Evolutionary conservation across 1,140 invertebrate genomes (phyloP), one percentile per base, ranked within the genome.

Genomic region (Chironomus striatipennis): DNA sequence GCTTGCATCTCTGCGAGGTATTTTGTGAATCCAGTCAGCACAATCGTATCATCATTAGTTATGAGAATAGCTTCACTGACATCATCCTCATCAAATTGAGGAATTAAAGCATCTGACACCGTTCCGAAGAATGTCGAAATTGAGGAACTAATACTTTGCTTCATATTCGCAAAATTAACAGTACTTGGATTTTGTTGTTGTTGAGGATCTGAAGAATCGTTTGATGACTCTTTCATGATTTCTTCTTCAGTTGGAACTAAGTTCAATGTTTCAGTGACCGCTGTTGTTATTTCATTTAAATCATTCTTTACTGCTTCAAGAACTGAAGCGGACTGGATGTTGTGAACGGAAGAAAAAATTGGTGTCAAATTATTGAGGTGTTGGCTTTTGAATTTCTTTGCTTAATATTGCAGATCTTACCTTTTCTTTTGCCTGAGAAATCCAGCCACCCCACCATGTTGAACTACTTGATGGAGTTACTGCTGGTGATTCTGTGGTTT

Each of bases 271-370:
- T 91, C 90, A 79, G 85, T 86, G 81, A 92, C 89, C 18, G 87
- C 89, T 74, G 85, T 85, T 42, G 89, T 87, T 77, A 92, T 88
- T 81, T 93, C 91, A 78, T 88, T 88, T 57, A 93, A 79, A 82
- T 93, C 91, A 79, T 89, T 88, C 78, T 90, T 90, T 75, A 93
- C 90, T 85, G 91, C 90, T 74, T 91, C 89, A 72, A 90, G 85
- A 0, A 92, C 90, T 80, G 89, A 87, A 7, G 84, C 84, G 75
- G 89, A 90, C 89, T 91, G 81, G 17, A 83, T 73, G 70, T 73
- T 34, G 6, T 57, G 1, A 43, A 15, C 3, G 42, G 9, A 73
- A 10, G 57, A 76, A 20, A 64, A 18, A 73, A 73, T 73, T 65
- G 67, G 7, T 65, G n/a, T 74, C 1, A 57, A 74, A 18, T 73